Evolutionary conservation across 2,797 vertebrate species (phyloP).

Genomic region (Eleutherodactylus coqui): DNA sequence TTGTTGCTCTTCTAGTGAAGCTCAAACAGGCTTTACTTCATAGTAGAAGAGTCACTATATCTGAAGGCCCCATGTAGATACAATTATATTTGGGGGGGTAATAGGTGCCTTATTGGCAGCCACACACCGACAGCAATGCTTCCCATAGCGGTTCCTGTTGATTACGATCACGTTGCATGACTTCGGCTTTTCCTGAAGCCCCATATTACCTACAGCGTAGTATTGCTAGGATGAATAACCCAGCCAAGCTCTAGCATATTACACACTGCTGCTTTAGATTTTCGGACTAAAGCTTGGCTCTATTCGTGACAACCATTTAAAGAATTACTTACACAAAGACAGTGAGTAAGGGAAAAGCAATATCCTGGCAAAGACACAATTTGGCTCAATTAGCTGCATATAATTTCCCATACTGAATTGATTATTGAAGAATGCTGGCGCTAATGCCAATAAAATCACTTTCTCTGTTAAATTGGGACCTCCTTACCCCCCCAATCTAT

Average conservation of each 20-base stretch:
- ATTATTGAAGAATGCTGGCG: constrained; percentile 54
- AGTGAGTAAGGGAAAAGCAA: constrained; percentile 60
- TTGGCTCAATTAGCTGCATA: constrained; percentile 57
- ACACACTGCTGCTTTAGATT: constrained; percentile 62
- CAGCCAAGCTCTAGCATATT: constrained; percentile 34
- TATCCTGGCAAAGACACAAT: constrained; percentile 47
- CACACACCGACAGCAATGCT: too few species aligned
- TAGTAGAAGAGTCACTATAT: too few species aligned
- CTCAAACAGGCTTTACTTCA: too few species aligned
- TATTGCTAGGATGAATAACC: constrained; percentile 34
- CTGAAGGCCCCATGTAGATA: too few species aligned
- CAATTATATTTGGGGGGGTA: too few species aligned
- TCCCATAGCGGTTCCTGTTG: background rate
- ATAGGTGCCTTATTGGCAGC: too few species aligned
- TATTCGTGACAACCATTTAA: constrained; percentile 58
- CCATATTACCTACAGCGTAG: constrained; percentile 17
- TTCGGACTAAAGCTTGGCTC: constrained; percentile 55
- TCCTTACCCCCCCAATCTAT: background rate
- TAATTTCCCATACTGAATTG: constrained; percentile 52
- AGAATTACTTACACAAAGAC: constrained; percentile 63
- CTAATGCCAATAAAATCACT: constrained; percentile 48
- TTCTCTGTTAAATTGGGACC: constrained; percentile 20
- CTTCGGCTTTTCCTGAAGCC: background rate
- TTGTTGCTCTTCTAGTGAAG: too few species aligned
- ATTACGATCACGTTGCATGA: background rate